phyloP scores from a whole-genome alignment of 2,797 vertebrate genomes.

The Tapera naevia region DNA sequence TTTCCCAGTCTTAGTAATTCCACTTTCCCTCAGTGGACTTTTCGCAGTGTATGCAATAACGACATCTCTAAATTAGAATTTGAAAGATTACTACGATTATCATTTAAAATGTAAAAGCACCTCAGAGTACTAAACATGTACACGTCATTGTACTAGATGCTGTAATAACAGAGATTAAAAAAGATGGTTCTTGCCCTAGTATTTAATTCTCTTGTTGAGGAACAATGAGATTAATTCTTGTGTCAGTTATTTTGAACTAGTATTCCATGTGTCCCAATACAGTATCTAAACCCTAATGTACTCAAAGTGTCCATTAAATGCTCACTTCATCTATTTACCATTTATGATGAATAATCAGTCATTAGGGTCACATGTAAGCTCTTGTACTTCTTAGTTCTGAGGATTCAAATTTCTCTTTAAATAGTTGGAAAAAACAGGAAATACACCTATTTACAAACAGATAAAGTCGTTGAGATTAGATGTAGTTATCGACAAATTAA shows the following conservation, averaged over 20 bases:
- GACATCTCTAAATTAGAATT: constrained; percentile 1
- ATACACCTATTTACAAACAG: not conserved
- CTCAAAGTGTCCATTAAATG: not conserved
- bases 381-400: not conserved
- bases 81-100: constrained; percentile 6
- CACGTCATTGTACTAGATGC: not conserved
- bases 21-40: not conserved
- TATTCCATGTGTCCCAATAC: not conserved
- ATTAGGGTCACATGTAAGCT: not conserved
- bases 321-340: not conserved
- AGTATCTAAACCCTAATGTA: not conserved
- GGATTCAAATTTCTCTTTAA: not conserved
- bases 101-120: constrained; percentile 5
- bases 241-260: not conserved
- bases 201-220: not conserved
- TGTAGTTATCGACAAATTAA: not conserved
- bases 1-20: not conserved
- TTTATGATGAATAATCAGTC: not conserved
- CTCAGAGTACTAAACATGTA: not conserved
- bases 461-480: not conserved
- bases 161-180: not conserved
- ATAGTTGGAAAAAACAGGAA: not conserved
- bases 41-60: not conserved
- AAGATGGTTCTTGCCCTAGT: not conserved
- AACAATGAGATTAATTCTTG: not conserved